A percentile compares a stretch with the other conserved stretches of the same genome.
These are phyloP conservation scores for Acrobasis repandana DNA, from an alignment of 2,888 invertebrate genomes.

Conservation along the genomic window DNA sequence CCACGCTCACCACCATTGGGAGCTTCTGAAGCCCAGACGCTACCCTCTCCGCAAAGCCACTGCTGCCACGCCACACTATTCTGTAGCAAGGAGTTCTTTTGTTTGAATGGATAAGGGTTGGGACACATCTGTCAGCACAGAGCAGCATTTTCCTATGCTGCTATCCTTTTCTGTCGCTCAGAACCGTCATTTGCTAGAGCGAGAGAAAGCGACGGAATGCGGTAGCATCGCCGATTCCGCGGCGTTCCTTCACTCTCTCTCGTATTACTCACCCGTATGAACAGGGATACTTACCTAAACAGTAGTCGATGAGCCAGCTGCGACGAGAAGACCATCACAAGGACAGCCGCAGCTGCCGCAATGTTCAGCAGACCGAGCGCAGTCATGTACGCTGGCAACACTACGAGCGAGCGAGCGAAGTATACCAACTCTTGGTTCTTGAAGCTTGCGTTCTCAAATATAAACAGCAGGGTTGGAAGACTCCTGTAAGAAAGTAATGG, in stretches of 20 bases:
- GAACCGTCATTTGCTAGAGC: too few relatives aligned
- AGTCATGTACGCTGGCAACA: slow-evolving; percentile 84
- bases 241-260: too few relatives aligned
- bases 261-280: not conserved
- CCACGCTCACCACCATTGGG: slow-evolving; percentile 86
- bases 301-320: slow-evolving; percentile 86
- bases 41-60: slow-evolving; percentile 83
- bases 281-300: slow-evolving; percentile 77
- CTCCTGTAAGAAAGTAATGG: slow-evolving; percentile 48
- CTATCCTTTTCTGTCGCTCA: too few relatives aligned
- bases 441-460: slow-evolving; percentile 57
- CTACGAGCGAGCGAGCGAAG: slow-evolving; percentile 76
- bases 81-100: not conserved
- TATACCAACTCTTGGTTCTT: slow-evolving; percentile 65
- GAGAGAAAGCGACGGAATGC: too few relatives aligned
- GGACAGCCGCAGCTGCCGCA: slow-evolving; percentile 76
- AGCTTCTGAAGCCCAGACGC: slow-evolving; percentile 85
- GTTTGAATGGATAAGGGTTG: slow-evolving; percentile 5
- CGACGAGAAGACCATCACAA: slow-evolving; percentile 85
- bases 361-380: slow-evolving; percentile 84
- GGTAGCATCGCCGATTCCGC: too few relatives aligned
- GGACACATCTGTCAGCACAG: too few relatives aligned
- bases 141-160: too few relatives aligned
- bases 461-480: slow-evolving; percentile 53
- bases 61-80: slow-evolving; percentile 67